Percentiles rank a stretch among this genome's conserved stretches.
Conservation (phyloP, 2,113 vertebrate species). For the Cynocephalus volans region DNA sequence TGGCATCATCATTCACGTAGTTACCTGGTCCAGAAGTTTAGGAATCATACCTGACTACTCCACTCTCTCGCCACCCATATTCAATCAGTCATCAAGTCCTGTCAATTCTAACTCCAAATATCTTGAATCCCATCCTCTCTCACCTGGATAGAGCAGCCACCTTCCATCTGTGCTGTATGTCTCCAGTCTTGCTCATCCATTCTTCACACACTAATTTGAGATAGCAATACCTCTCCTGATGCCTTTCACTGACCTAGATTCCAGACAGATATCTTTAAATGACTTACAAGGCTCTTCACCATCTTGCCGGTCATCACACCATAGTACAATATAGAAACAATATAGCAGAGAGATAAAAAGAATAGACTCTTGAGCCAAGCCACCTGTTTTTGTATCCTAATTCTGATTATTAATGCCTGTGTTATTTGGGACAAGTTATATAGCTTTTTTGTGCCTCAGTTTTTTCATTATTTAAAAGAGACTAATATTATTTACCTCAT, state of each 20-base stretch:
- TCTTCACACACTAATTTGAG: constrained; percentile 12
- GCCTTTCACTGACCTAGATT: neutral
- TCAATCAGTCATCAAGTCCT: neutral
- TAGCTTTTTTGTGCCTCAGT: neutral
- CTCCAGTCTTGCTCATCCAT: neutral
- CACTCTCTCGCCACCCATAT: neutral
- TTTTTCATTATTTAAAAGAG: neutral
- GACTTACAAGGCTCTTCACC: neutral
- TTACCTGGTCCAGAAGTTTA: neutral
- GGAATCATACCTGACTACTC: no score
- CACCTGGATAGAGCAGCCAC: neutral
- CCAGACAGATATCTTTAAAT: neutral
- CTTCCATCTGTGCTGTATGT: neutral
- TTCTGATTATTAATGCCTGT: neutral
- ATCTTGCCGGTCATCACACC: neutral
- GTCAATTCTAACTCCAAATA: neutral
- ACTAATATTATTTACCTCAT: neutral
- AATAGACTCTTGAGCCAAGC: neutral
- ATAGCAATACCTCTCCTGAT: neutral
- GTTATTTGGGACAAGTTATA: neutral
- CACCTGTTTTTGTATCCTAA: neutral
- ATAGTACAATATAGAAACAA: accelerated
- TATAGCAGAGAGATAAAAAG: neutral
- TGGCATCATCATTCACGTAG: neutral
- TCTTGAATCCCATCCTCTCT: neutral